Evolutionary conservation across 1,140 invertebrate species (phyloP), one percentile per base, ranked within the genome.

Genomic region (Thaumatotibia leucotreta): DNA sequence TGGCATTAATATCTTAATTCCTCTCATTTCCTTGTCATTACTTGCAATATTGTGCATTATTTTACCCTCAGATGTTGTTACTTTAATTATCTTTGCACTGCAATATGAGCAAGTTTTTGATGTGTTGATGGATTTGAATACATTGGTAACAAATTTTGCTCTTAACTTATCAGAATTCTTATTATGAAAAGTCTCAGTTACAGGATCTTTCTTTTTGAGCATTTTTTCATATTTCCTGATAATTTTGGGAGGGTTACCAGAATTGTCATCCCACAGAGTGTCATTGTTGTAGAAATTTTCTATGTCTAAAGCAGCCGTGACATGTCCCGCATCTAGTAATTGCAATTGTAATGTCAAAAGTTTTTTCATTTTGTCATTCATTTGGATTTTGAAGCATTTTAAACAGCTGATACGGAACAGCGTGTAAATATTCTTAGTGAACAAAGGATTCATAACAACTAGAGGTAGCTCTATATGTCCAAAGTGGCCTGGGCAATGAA

Each of bases 401-500:
- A 96, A 79, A 74, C 97, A 98, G 22, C 93, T 92, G 2, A 95
- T 88, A 72, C 93, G 93, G 23, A 97, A 91, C 14, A 97, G 78
- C 0, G 91, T 93, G 67, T 92, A 94, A 11, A 98, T 91, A 45
- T 93, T 92, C 82, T 95, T 95, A 54, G 97, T 95, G 79, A 98
- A 97, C 29, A 99, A 75, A 2, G 98, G 98, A 93, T 99, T 99
- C 45, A 97, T 95, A 0, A 98, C 95, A 5, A 97, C 94, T 2
- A 99, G 86, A 2, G 97, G 96, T n/a, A 99, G 90, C 67, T 96
- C 95, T 68, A 99, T 98, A 79, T 99, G 97, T 0, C 98, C 98
- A 91, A 98, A 96, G 91, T 99, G 99, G 2, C 99, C 98, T 0
- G 95, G 94, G 89, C 98, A 99, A 66, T 94, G 91, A 9, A 91